Evolutionary conservation across 2,113 vertebrate species (phyloP).

Genomic region (Triplophysa siluroides): DNA sequence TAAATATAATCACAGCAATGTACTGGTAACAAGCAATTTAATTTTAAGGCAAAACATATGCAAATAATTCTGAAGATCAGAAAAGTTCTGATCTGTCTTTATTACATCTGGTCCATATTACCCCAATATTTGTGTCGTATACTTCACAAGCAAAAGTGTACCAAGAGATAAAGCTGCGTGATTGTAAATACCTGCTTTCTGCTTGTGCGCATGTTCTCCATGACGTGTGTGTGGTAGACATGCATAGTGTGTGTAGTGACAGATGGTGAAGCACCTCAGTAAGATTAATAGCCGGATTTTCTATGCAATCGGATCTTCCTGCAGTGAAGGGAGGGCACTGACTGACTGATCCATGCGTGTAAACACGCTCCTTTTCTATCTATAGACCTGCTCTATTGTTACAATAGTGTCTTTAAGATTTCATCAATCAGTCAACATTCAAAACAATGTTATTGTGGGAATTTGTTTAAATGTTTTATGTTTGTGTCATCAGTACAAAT

Average conservation of each 20-base stretch:
- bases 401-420: not conserved
- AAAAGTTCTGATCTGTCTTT: too few relatives aligned
- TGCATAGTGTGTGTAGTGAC: constrained; percentile 58
- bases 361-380: constrained; percentile 35
- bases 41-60: too few relatives aligned
- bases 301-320: constrained; percentile 72
- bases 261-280: constrained; percentile 74
- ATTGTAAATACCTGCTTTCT: not conserved
- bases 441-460: constrained; percentile 25
- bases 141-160: too few relatives aligned
- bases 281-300: constrained; percentile 76
- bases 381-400: not conserved
- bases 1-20: too few relatives aligned
- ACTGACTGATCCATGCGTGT: constrained; percentile 65
- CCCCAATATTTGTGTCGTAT: too few relatives aligned
- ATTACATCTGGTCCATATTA: too few relatives aligned
- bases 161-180: too few relatives aligned
- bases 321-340: constrained; percentile 61
- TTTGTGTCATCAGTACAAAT: constrained; percentile 33
- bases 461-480: constrained; percentile 49
- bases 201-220: constrained; percentile 47
- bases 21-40: too few relatives aligned
- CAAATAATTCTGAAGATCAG: too few relatives aligned
- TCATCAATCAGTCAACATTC: too few relatives aligned
- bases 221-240: constrained; percentile 41